Conservation (phyloP, 1,140 invertebrate genomes). For the Triops cancriformis region DNA sequence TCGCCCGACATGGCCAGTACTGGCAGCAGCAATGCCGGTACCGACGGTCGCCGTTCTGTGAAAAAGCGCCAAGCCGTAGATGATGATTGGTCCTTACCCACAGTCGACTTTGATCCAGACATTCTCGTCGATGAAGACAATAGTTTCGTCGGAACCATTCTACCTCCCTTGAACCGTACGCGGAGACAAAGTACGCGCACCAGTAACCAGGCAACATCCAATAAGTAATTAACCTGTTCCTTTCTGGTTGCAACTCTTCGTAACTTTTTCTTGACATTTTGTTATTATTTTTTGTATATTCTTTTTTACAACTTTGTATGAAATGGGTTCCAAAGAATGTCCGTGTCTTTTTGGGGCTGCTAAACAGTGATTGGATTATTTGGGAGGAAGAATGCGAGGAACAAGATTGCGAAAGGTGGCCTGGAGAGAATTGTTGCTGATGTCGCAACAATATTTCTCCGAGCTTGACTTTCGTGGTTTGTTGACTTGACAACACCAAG, state of each 20-base stretch:
- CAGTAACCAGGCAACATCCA: neutral
- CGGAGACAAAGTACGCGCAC: constrained; percentile 18
- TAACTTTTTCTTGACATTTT: neutral
- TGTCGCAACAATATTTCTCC: no score
- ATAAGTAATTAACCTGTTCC: neutral
- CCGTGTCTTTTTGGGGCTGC: no score
- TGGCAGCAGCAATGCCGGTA: constrained; percentile 25
- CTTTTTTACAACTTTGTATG: no score
- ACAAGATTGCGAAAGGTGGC: no score
- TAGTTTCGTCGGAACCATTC: constrained; percentile 22
- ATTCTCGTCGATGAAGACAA: constrained; percentile 23
- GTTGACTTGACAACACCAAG: no score
- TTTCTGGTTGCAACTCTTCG: neutral
- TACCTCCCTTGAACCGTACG: constrained; percentile 18
- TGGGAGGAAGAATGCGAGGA: no score
- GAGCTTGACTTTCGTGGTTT: no score
- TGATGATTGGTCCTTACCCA: neutral
- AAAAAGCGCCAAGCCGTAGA: neutral
- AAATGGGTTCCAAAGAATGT: no score
- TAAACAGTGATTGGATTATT: no score
- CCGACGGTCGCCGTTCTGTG: constrained; percentile 14
- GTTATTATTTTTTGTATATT: no score
- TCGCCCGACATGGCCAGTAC: constrained; percentile 32
- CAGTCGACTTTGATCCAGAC: neutral
- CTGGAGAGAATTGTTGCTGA: no score